Base-by-base conservation (phyloP, 2,888 invertebrate genomes). In the Byasa hedistus region DNA sequence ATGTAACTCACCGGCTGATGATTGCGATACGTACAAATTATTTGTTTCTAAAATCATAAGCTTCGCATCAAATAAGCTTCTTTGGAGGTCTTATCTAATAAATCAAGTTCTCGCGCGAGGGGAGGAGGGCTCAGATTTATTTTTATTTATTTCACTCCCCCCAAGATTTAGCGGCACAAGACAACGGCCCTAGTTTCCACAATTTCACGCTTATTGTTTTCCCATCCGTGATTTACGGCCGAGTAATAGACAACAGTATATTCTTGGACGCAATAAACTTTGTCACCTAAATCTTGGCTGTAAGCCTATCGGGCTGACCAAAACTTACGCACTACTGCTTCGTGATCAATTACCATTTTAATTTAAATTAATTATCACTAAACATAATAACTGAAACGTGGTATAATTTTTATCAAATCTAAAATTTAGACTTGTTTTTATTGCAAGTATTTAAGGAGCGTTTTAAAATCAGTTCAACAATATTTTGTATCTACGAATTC, bases 201-300 rank as follows among this genome's bases (percentile, higher is more conserved):
- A 91, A 91, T 91, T 91, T 91, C 91, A 91, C 91, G 91, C 91
- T 90, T 91, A 91, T 91, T 91, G 91, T 91, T 91, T 91, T 91
- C 91, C 91, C 91, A 91, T 91, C 91, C 89, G 81, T 89, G 91
- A 91, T 91, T 91, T 91, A 91, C 85, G 86, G 79, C 74, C 83
- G 75, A 78, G 86, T 91, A 91, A 91, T 91, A 87, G 89, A 87
- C 84, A 83, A 84, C 88, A 82, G 84, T 89, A 89, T 89, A 87
- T 83, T 87, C 87, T 87, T 82, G 86, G 84, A 76, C 85, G 89
- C 88, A 91, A 91, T 91, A 91, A 87, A 89, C 78, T 89, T 87
- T 89, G 91, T 87, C 91, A 86, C 89, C 91, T 91, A 91, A 91
- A 91, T 91, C 91, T 91, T 87, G 83, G 79, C 75, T 77, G 77